Base-by-base conservation (phyloP, 2,797 vertebrate species). In the Sebastes itinus region DNA sequence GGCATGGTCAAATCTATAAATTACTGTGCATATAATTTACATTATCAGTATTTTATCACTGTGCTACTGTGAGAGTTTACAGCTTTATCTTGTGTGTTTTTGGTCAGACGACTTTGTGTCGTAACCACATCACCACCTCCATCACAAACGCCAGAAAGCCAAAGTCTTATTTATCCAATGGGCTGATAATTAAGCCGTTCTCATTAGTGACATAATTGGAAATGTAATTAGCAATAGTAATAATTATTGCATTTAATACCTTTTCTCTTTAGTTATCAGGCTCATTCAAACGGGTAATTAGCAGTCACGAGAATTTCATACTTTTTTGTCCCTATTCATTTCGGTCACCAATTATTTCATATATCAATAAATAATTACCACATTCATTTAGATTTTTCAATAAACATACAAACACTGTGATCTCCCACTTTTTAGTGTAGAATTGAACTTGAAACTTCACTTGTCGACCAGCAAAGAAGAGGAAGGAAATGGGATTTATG, bases 161-260 rank as follows among this genome's bases (percentile, higher is more conserved):
- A 87, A 92, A 89, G 87, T 91, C 84, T 87, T 92, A 93, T 95
- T 93, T 94, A 92, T 95, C 91, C 89, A 88, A 78, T 91, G 87
- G 81, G 80, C 87, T 92, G 88, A 92, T 93, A 92, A 95, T 95
- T 94, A 96, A 94, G 92, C 88, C 91, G 71, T 89, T 93, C 93
- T 95, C 93, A 96, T 96, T 96, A 96, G 95, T 93, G 92, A 94
- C 94, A 94, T 96, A 96, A 96, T 96, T 95, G 93, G 93, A 95
- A 96, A 94, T 94, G 92, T 96, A 96, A 96, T 96, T 96, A 96
- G 94, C 92, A 92, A 92, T 92, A 90, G 92, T 94, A 95, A 95
- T 96, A 95, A 94, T 96, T 95, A 95, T 92, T 92, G 87, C 90
- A 92, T 94, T 96, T 94, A 95, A 96, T 94, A 94, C 92, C 77